Evolutionary conservation across 1,140 invertebrate species (phyloP), one percentile per base, ranked within the genome.

Genomic region (Trachelipus rathkii): DNA sequence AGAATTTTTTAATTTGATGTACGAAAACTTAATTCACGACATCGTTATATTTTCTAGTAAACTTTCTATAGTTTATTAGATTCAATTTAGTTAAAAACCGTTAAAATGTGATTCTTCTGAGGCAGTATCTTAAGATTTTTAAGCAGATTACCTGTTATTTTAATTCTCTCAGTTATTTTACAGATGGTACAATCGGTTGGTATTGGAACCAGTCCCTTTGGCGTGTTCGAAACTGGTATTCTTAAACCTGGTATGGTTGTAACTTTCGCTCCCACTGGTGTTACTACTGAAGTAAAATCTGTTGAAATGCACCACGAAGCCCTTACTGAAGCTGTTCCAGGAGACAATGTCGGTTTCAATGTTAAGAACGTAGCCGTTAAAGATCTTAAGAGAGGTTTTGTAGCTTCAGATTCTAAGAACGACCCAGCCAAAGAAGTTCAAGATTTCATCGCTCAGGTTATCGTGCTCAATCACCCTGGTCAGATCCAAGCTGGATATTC

Each of bases 241-340:
- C 85, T 99, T 75, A 99, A 99, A 86, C 96, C 97, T 66, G 97
- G 95, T 86, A 98, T 96, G 92, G 91, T 99, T 70, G 96, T 99
- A 4, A 97, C 95, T 50, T 99, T 99, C 83, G 96, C 97, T 13
- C 97, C 95, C 9, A 92, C 91, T 75, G 92, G 92, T 82, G 86
- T 99, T 79, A 96, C 95, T 82, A 99, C 97, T 89, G 97, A 99
- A 89, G 97, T 99, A 10, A 99, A 99, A 86, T 99, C 97, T 21
- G 96, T 99, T 33, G 97, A 99, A 88, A 99, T 99, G 97, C 97
- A 99, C 86, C 97, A 99, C 89, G 96, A 98, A 88, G 92, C 95
- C 73, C 87, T 99, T 46, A 87, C 89, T 71, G 96, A 99, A 84
- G 97, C 96, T 82, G 89, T 95, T 78, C 96, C 97, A 72, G 96